Evolutionary conservation across 2,113 vertebrate genomes (phyloP).

Genomic region (Ariopsis seemanni): DNA sequence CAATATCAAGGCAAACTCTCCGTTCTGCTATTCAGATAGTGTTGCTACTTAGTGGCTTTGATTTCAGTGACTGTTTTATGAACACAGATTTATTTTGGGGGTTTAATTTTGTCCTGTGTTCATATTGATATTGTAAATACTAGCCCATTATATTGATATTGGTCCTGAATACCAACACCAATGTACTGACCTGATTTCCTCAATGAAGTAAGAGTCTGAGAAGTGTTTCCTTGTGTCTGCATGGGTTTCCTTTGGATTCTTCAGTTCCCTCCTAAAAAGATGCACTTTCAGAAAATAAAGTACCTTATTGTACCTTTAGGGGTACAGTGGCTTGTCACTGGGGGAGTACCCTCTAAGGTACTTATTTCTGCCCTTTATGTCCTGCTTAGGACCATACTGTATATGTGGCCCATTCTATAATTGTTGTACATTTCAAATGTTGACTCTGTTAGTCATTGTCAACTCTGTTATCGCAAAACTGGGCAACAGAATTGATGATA

Average conservation of each 20-base stretch:
- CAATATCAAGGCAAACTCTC: neutral
- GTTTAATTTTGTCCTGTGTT: neutral
- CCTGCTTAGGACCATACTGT: too few species aligned
- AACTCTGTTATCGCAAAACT: too few species aligned
- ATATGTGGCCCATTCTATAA: too few species aligned
- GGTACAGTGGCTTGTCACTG: too few species aligned
- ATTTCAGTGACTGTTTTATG: neutral
- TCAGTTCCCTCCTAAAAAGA: neutral
- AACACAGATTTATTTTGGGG: neutral
- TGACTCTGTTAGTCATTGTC: too few species aligned
- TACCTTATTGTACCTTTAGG: too few species aligned
- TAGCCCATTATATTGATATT: neutral
- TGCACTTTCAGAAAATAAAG: too few species aligned
- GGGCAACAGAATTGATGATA: too few species aligned
- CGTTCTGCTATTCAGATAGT: neutral
- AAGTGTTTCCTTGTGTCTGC: neutral
- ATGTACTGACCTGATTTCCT: neutral
- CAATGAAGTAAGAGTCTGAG: neutral
- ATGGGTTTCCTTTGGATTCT: neutral
- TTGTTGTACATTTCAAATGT: too few species aligned
- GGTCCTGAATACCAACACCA: neutral
- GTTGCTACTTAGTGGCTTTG: neutral
- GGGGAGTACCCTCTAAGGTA: too few species aligned
- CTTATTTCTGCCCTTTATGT: too few species aligned
- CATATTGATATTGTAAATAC: neutral